These are phyloP conservation scores for Hypanus sabinus DNA, from an alignment of 2,113 vertebrate species.

Conservation along the genomic window DNA sequence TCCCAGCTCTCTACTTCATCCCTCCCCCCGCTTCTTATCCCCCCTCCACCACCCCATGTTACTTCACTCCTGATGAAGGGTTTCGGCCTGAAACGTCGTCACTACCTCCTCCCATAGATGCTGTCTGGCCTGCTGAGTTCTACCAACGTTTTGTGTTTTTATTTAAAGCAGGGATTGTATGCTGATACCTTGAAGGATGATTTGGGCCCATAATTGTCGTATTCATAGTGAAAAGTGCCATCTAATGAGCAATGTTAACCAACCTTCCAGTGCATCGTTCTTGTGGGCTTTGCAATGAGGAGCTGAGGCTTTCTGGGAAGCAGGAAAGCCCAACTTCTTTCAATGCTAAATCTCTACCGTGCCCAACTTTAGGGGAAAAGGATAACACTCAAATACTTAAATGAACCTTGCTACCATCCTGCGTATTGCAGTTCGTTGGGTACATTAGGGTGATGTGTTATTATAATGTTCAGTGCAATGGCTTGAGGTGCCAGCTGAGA, in stretches of 20 bases:
- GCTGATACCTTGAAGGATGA: neutral
- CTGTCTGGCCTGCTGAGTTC: too few relatives aligned
- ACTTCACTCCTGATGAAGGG: too few relatives aligned
- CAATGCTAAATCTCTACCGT: neutral
- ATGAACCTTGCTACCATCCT: neutral
- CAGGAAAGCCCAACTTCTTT: neutral
- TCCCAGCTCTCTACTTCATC: too few relatives aligned
- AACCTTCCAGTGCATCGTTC: neutral
- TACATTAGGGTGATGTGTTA: too few relatives aligned
- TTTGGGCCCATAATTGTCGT: neutral
- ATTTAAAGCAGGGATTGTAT: neutral
- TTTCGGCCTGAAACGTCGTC: too few relatives aligned
- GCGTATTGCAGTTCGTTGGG: neutral
- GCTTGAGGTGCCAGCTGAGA: too few relatives aligned
- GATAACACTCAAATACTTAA: neutral
- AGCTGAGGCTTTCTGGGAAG: neutral
- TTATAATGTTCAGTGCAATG: too few relatives aligned
- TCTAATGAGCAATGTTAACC: neutral
- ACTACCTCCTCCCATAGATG: too few relatives aligned
- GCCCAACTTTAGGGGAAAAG: neutral
- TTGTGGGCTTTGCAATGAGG: neutral
- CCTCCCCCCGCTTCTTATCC: too few relatives aligned
- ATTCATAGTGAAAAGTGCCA: neutral
- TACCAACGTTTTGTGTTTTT: too few relatives aligned
- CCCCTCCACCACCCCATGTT: too few relatives aligned